Evolutionary conservation across 2,797 vertebrate genomes (phyloP).

Genomic region (Gobio occitaniae): DNA sequence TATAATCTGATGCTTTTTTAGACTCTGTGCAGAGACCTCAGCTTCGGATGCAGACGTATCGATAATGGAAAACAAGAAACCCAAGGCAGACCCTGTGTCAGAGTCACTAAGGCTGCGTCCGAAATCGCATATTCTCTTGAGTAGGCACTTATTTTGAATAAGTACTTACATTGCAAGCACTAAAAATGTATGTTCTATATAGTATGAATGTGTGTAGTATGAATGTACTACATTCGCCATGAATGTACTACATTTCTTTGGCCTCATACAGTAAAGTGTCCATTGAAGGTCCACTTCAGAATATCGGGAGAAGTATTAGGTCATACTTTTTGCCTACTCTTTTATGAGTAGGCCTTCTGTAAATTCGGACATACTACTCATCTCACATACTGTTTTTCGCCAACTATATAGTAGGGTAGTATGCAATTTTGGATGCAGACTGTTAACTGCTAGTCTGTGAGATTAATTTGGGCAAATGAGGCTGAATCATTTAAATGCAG

Average conservation of each 20-base stretch:
- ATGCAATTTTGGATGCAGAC: background rate
- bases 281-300: background rate
- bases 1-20: conserved; percentile 52
- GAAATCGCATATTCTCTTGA: background rate
- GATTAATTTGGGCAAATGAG: conserved; percentile 56
- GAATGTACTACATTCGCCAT: background rate
- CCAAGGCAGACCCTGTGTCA: background rate
- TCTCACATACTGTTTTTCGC: background rate
- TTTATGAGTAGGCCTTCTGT: background rate
- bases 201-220: background rate
- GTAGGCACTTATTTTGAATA: background rate
- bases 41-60: conserved; percentile 41
- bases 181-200: background rate
- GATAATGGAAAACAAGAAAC: conserved; percentile 24
- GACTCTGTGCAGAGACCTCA: conserved; percentile 41
- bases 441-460: conserved; percentile 34
- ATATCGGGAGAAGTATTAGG: background rate
- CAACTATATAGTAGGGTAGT: background rate
- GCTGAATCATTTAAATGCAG: conserved; percentile 53
- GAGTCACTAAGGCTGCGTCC: background rate
- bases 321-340: background rate
- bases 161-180: background rate
- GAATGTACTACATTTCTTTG: no score
- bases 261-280: background rate
- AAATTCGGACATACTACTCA: background rate